Base-by-base conservation (phyloP, 2,797 vertebrate genomes). In the Aldrovandia affinis region DNA sequence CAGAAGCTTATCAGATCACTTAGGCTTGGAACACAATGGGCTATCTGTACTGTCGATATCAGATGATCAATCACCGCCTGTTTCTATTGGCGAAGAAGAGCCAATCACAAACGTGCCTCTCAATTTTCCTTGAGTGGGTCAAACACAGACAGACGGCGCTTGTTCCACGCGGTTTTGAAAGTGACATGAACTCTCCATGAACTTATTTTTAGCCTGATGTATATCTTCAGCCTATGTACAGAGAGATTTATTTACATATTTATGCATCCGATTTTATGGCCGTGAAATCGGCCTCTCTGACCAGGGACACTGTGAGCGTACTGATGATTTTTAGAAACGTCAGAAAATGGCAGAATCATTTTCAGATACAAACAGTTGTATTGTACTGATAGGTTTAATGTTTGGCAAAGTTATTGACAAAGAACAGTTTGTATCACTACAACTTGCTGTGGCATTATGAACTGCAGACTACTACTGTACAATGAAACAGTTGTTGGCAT, bases 101-200 rank as follows among this genome's bases (percentile, higher is more conserved):
- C 93, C 95, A 95, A 94, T 95, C 88, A 86, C 86, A 80, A 86
- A 89, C 83, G 83, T 89, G 80, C 90, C 85, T 88, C 90, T 83
- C 88, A 91, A 90, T 95, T 95, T 94, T 94, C 93, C 95, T 97
- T 93, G 93, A 96, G 96, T 94, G 94, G 89, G 85, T 87, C 89
- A 90, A 91, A 90, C 91, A 96, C 95, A 97, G 96, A 93, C 93
- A 92, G 96, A 93, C 93, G 92, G 94, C 94, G 93, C 94, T 96
- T 96, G 96, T 97, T 97, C 93, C 89, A 30, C 91, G 89, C 88
- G 85, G 83, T 88, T 95, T 93, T 94, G 94, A 88, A 92, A 92
- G 86, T 86, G 81, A 88, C 83, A 80, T 86, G 83, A 88, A 81
- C 81, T 83, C 70, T 42, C 52, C 61, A 84, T 87, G 88, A 84